Base-by-base conservation (phyloP, 2,888 invertebrate species). In the Uloborus plumipes region DNA sequence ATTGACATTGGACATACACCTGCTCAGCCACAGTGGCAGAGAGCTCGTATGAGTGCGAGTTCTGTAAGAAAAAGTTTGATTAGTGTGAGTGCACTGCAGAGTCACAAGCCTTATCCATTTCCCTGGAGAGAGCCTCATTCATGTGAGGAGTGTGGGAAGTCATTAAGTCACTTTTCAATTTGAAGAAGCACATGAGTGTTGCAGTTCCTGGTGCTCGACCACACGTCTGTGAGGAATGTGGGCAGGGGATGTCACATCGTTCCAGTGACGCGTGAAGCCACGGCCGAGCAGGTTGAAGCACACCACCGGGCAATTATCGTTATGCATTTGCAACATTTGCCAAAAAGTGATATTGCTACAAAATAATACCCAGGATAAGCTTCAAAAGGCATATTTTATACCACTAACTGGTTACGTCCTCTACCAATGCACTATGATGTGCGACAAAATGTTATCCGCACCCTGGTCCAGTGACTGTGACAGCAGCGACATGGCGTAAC, bases 101-200 rank as follows among this genome's bases (percentile, higher is more conserved):
- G 49, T 18, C 69, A 69, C 18, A 69, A n/a, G 69, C n/a, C 15
- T 69, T 3, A 55, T 69, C 26, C 69, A 69, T n/a, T 53, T 53
- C 53, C 13, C 69, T 69, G 15, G 69, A 69, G 53, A 69, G 55
- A n/a, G 15, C 55, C 53, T 2, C 39, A 69, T 53, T 13, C 18
- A 2, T 69, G 69, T 31, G 49, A 69, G 20, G 18, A 14, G 22
- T 69, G 69, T n/a, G 26, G 11, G 51, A 69, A 69, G n/a, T 14
- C n/a, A 9, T 69, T 16, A 69, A 69, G 18, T 69, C 55, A 0
- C 55, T 55, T 22, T 69, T 51, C 26, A 69, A 50, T 26, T 69
- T 69, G 31, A 69, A 69, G 39, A 69, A 69, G 22, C 69, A 69
- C 26, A 15, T 53, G 26, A 16, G n/a, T 53, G 14, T n/a, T 16